Conservation (phyloP, 2,888 invertebrate genomes). For the Agrochola macilenta region DNA sequence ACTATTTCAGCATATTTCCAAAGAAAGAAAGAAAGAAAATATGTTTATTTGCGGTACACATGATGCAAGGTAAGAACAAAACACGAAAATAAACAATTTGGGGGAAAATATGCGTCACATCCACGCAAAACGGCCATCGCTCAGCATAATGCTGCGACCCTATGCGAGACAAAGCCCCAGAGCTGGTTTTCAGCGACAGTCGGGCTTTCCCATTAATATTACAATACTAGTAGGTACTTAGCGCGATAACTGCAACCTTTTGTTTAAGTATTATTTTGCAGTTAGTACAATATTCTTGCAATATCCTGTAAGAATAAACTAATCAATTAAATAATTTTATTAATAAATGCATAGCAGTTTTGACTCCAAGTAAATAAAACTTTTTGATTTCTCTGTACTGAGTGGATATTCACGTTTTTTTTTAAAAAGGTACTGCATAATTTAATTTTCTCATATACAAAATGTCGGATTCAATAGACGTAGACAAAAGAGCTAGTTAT, state of each 20-base stretch:
- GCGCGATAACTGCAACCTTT: background rate
- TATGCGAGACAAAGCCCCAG: too few species aligned
- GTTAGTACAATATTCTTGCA: too few species aligned
- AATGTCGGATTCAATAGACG: background rate
- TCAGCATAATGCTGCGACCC: too few species aligned
- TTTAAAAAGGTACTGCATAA: background rate
- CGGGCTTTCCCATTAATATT: background rate
- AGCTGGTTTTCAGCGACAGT: too few species aligned
- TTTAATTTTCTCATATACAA: background rate
- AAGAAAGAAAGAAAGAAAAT: too few species aligned
- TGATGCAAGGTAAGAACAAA: too few species aligned
- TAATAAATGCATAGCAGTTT: background rate
- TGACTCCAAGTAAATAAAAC: background rate
- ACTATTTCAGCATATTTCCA: slow-evolving; percentile 9
- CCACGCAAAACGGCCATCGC: too few species aligned
- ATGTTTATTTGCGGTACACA: too few species aligned
- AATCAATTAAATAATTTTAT: background rate
- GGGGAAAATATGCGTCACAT: too few species aligned
- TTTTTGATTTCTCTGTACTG: background rate
- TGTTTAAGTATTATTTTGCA: background rate
- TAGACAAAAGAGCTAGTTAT: background rate
- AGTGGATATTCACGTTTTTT: background rate
- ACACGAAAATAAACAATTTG: too few species aligned
- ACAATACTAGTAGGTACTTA: background rate
- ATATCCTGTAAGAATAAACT: background rate